Evolutionary conservation across 2,888 invertebrate genomes (phyloP).

Genomic region (Phymatocera aterrima): DNA sequence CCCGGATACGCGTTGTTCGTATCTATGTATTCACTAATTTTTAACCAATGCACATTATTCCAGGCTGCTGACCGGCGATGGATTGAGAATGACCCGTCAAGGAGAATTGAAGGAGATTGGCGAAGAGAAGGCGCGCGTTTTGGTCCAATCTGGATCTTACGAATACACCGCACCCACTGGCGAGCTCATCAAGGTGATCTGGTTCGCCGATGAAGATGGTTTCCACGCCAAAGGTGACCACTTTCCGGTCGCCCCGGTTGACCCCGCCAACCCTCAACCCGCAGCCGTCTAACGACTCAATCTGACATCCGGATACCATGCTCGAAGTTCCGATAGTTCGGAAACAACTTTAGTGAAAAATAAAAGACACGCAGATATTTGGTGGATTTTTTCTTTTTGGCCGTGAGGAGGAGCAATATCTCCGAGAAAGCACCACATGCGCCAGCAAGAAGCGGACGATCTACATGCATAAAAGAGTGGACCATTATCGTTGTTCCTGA

Average conservation of each 20-base stretch:
- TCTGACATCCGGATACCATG: not conserved
- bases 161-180: constrained; percentile 27
- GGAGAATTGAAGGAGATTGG: constrained; percentile 24
- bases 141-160: constrained; percentile 36
- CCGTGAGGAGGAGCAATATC: too few species aligned
- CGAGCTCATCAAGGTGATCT: not conserved
- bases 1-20: too few species aligned
- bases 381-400: too few species aligned
- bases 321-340: not conserved
- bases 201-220: constrained; percentile 35
- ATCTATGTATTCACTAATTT: not conserved
- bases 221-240: constrained; percentile 30
- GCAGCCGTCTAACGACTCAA: not conserved
- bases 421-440: not conserved
- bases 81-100: not conserved
- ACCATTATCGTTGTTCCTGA: not conserved
- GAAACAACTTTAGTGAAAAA: not conserved
- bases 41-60: not conserved
- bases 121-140: constrained; percentile 15
- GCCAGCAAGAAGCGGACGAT: too few species aligned
- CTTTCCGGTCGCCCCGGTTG: not conserved
- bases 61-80: constrained; percentile 26
- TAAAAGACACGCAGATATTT: not conserved
- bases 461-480: not conserved
- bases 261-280: not conserved